phyloP scores from a whole-genome alignment of 1,140 invertebrate species.

The Contarinia nasturtii region DNA sequence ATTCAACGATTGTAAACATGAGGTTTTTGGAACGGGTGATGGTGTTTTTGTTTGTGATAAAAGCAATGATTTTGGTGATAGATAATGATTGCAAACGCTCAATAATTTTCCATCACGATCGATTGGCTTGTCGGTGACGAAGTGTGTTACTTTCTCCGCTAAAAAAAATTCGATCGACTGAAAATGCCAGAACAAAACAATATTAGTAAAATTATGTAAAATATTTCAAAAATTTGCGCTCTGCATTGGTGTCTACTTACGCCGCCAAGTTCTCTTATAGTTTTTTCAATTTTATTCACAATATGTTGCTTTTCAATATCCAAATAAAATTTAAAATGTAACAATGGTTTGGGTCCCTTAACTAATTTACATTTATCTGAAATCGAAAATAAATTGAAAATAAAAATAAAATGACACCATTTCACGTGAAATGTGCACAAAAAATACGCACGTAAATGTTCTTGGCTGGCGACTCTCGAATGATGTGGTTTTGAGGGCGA shows the following conservation, averaged over 20 bases:
- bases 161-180: conserved; percentile 36
- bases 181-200: background rate
- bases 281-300: conserved; percentile 35
- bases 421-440: background rate
- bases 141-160: conserved; percentile 30
- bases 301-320: conserved; percentile 43
- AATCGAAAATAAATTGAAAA: background rate
- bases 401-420: background rate
- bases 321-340: conserved; percentile 45
- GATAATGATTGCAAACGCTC: background rate
- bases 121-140: conserved; percentile 32
- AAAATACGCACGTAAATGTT: background rate
- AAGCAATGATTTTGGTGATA: conserved; percentile 4
- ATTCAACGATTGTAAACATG: background rate
- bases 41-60: conserved; percentile 3
- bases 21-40: background rate
- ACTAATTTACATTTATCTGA: conserved; percentile 14
- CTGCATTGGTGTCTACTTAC: conserved; percentile 26
- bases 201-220: background rate
- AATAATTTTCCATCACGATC: conserved; percentile 11
- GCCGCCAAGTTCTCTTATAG: conserved; percentile 43
- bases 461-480: conserved; percentile 2
- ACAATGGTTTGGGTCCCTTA: conserved; percentile 30
- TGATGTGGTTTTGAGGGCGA: conserved; percentile 1
- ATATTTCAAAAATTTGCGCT: background rate